Base-by-base conservation (phyloP, 2,888 invertebrate genomes). In the Blomia tropicalis region DNA sequence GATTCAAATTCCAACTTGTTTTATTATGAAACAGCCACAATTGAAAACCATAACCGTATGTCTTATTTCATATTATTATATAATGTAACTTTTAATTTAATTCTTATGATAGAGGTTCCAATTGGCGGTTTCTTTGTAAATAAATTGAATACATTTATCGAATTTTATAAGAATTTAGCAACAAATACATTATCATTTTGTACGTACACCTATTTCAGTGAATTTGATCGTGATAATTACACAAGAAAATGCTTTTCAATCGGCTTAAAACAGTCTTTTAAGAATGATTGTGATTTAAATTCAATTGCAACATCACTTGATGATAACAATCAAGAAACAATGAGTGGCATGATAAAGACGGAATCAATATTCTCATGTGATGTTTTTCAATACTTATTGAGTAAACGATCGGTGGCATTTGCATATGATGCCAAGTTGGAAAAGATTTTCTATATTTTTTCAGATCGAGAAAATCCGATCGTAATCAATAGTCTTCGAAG, bases 81-180 rank as follows among this genome's bases (percentile, higher is more conserved):
- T n/a, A n/a, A n/a, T n/a, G n/a, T n/a, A n/a, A n/a, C n/a, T n/a
- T n/a, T n/a, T n/a, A n/a, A n/a, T n/a, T n/a, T n/a, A n/a, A n/a
- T n/a, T n/a, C n/a, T n/a, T n/a, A n/a, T n/a, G n/a, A n/a, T n/a
- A 56, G 56, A 29, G n/a, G 25, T 56, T 19, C 56, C 29, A 56
- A 14, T 23, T n/a, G 56, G 56, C 19, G 56, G 56, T 19, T 30
- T 56, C 56, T 56, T 29, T 11, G 19, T 56, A n/a, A 19, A 56
- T 22, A 14, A 56, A 31, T 32, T 32, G 7, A 29, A 27, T 3
- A 2, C 23, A 19, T 56, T 29, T 25, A 2, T 56, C 2, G 56
- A 56, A 27, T 56, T 56, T 27, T 36, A 32, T 47, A 36, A 36
- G 36, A 36, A 36, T 36, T 36, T 36, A 36, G 7, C 36, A 36